Evolutionary conservation across 2,888 invertebrate genomes (phyloP).

Genomic region (Myathropa florea): DNA sequence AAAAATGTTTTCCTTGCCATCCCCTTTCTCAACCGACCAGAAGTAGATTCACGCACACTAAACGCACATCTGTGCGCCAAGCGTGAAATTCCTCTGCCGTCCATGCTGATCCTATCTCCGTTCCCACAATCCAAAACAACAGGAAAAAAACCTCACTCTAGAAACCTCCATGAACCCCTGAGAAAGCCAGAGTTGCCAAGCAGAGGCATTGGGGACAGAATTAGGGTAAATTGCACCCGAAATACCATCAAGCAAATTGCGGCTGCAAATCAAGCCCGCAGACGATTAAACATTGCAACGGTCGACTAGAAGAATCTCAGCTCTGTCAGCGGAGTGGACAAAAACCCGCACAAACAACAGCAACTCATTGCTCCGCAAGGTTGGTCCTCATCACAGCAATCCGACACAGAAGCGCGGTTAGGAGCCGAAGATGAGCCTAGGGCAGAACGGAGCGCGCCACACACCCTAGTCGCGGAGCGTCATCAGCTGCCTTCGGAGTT

Average conservation of each 20-base stretch:
- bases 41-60: not conserved
- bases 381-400: slow-evolving; percentile 54
- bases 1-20: not conserved
- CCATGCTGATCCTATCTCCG: slow-evolving; percentile 38
- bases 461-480: slow-evolving; percentile 45
- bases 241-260: slow-evolving; percentile 65
- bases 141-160: not conserved
- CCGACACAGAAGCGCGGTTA: not conserved
- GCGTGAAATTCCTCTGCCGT: slow-evolving; percentile 40
- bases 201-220: slow-evolving; percentile 44
- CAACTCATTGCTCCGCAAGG: slow-evolving; percentile 8
- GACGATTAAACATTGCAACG: slow-evolving; percentile 63
- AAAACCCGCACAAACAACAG: not conserved
- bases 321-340: not conserved
- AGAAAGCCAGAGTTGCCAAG: slow-evolving; percentile 3
- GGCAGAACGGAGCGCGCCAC: not conserved
- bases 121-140: slow-evolving; percentile 59
- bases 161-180: not conserved
- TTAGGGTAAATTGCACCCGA: slow-evolving; percentile 67
- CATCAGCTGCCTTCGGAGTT: slow-evolving; percentile 59
- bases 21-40: not conserved
- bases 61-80: slow-evolving; percentile 30
- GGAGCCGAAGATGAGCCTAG: slow-evolving; percentile 19
- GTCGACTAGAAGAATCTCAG: not conserved
- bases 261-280: slow-evolving; percentile 66